Conservation (phyloP, 2,797 vertebrate species). For the Microctenopoma lineatum region DNA sequence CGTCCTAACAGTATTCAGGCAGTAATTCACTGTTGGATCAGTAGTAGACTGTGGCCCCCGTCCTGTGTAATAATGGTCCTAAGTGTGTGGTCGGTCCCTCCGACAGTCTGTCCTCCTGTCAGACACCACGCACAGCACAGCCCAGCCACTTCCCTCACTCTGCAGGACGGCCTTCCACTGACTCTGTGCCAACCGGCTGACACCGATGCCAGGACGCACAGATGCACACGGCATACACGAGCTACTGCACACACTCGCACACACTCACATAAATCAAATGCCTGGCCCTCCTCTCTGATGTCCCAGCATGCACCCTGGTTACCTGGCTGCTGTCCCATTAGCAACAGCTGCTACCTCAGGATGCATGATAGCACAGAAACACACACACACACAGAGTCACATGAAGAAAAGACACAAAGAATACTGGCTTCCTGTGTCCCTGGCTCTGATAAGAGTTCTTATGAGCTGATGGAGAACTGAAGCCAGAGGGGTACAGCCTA, state of each 20-base stretch:
- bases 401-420: slow-evolving; percentile 11
- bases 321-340: slow-evolving; percentile 67
- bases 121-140: slow-evolving; percentile 39
- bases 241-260: slow-evolving; percentile 45
- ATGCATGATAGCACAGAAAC: slow-evolving; percentile 38
- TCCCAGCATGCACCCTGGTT: slow-evolving; percentile 74
- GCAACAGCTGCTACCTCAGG: slow-evolving; percentile 75
- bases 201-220: slow-evolving; percentile 43
- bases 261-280: slow-evolving; percentile 61
- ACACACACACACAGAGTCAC: slow-evolving; percentile 20
- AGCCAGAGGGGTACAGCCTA: background rate
- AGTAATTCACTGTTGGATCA: slow-evolving; percentile 4
- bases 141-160: slow-evolving; percentile 46
- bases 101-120: slow-evolving; percentile 62
- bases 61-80: slow-evolving; percentile 43
- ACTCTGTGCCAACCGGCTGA: slow-evolving; percentile 53
- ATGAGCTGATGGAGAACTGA: slow-evolving; percentile 32
- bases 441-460: slow-evolving; percentile 15
- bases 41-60: slow-evolving; percentile 22
- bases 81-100: slow-evolving; percentile 46
- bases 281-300: slow-evolving; percentile 57
- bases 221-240: slow-evolving; percentile 50
- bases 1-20: background rate
- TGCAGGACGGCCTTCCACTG: slow-evolving; percentile 51
- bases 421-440: slow-evolving; percentile 5